Conservation (phyloP, 2,113 vertebrate species). For the Panthera leo region DNA sequence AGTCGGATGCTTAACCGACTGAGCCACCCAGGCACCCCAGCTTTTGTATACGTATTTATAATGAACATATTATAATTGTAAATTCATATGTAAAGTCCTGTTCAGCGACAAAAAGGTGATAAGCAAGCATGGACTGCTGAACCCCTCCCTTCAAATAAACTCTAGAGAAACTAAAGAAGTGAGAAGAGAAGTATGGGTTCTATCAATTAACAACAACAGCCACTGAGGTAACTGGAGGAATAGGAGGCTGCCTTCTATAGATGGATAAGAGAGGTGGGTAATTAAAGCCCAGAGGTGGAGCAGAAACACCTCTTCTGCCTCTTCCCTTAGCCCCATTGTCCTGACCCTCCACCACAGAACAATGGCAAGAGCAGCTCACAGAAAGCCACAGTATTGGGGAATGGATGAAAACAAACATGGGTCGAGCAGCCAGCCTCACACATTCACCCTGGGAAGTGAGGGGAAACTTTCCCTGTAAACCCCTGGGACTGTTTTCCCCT, state of each 20-base stretch:
- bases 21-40: too few relatives aligned
- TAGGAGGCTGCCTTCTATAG: neutral
- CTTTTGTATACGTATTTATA: neutral
- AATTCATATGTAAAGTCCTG: neutral
- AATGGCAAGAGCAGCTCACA: neutral
- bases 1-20: too few relatives aligned
- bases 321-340: neutral
- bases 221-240: neutral
- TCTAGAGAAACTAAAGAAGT: neutral
- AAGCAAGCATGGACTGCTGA: neutral
- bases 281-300: neutral
- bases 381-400: neutral
- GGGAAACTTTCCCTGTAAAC: neutral
- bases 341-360: neutral
- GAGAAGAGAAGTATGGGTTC: neutral
- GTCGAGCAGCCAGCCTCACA: neutral
- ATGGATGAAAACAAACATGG: neutral
- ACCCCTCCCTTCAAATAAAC: neutral
- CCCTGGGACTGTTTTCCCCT: neutral
- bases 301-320: neutral
- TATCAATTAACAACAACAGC: neutral
- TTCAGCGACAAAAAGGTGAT: neutral
- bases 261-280: neutral
- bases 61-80: neutral
- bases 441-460: neutral